phyloP scores from a whole-genome alignment of 2,113 vertebrate species.

The Oryzias woworae region DNA sequence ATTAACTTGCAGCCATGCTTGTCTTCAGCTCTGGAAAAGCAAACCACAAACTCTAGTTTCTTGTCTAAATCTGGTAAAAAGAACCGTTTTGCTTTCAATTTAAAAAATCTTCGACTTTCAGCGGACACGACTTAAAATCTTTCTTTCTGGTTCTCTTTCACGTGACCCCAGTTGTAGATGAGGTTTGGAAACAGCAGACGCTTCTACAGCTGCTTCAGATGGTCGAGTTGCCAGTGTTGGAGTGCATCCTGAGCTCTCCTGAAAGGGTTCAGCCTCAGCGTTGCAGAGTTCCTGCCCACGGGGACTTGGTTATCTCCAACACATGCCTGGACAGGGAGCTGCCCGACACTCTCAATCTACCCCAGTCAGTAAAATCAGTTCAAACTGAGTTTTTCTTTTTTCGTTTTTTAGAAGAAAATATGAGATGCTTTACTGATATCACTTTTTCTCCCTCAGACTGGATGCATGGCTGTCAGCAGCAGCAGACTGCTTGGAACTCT shows the following conservation, averaged over 20 bases:
- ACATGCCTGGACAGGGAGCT: conserved; percentile 84
- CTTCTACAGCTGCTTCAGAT: conserved; percentile 83
- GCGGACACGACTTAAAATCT: neutral
- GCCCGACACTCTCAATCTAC: conserved; percentile 72
- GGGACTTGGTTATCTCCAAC: conserved; percentile 86
- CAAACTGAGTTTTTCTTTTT: too few species aligned
- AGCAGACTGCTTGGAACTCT: conserved; percentile 85
- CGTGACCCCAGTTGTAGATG: conserved; percentile 73
- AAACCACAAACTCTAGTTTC: conserved; percentile 42
- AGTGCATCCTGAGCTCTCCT: conserved; percentile 80
- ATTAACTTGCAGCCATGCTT: conserved; percentile 71
- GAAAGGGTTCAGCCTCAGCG: conserved; percentile 60
- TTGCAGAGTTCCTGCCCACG: conserved; percentile 38
- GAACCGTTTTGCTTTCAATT: too few species aligned
- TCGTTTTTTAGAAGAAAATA: too few species aligned
- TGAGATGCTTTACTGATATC: neutral
- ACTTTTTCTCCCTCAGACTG: conserved; percentile 57
- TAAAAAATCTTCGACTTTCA: too few species aligned
- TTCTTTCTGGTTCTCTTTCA: neutral
- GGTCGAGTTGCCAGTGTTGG: conserved; percentile 82
- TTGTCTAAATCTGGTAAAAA: conserved; percentile 81
- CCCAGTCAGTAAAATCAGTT: conserved; percentile 70
- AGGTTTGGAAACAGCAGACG: conserved; percentile 86
- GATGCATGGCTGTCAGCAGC: conserved; percentile 83
- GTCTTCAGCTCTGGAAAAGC: conserved; percentile 40